phyloP scores from a whole-genome alignment of 2,888 invertebrate species.

The Caenorhabditis sulstoni region DNA sequence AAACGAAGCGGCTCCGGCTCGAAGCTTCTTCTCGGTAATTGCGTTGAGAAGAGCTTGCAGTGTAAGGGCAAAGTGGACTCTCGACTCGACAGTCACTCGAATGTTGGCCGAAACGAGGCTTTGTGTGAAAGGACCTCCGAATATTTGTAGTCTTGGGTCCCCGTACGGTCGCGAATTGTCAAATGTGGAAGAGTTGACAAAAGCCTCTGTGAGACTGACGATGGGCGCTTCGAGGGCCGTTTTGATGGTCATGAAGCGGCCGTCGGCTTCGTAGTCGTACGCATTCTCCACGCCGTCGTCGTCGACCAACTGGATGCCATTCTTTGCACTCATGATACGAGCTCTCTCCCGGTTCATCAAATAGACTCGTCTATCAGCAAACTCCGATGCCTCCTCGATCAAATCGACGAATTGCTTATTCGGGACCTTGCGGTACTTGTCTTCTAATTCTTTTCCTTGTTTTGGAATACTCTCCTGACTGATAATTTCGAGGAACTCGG shows the following conservation, averaged over 20 bases:
- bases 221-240: constrained; percentile 28
- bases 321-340: constrained; percentile 12
- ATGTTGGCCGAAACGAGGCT: constrained; percentile 48
- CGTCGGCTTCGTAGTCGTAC: constrained; percentile 46
- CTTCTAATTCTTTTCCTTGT: constrained; percentile 5
- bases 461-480: constrained; percentile 35
- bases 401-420: constrained; percentile 40
- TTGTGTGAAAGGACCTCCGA: constrained; percentile 48
- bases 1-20: constrained; percentile 24
- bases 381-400: constrained; percentile 43
- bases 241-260: constrained; percentile 29
- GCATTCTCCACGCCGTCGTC: constrained; percentile 45
- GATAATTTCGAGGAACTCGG: constrained; percentile 40
- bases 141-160: constrained; percentile 21
- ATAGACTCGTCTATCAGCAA: constrained; percentile 36
- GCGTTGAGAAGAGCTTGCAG: constrained; percentile 35
- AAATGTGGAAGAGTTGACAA: constrained; percentile 35
- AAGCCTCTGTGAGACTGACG: constrained; percentile 21
- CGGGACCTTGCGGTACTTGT: constrained; percentile 28
- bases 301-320: constrained; percentile 23
- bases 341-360: constrained; percentile 47
- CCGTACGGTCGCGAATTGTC: constrained; percentile 49
- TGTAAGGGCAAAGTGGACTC: constrained; percentile 45
- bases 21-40: constrained; percentile 29
- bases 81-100: constrained; percentile 39